Conservation (phyloP, 2,113 vertebrate species). For the Seriola dumerili region DNA sequence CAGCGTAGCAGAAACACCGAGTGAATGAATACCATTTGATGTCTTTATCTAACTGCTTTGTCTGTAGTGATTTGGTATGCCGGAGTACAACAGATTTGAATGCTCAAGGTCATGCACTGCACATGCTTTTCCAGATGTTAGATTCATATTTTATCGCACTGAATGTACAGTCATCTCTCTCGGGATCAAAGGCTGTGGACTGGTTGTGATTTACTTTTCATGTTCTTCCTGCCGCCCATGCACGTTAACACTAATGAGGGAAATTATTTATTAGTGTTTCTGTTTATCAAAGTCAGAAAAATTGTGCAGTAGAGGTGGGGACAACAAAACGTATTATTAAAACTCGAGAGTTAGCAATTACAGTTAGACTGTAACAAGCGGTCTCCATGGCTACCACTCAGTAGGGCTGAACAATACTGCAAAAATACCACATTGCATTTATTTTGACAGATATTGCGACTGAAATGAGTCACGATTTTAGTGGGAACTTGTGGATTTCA, state of each 20-base stretch:
- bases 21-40: slow-evolving; percentile 22
- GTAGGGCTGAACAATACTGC: not conserved
- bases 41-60: slow-evolving; percentile 13
- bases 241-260: not conserved
- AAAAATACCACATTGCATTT: too few species aligned
- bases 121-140: not conserved
- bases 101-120: slow-evolving; percentile 28
- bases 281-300: slow-evolving; percentile 9
- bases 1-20: not conserved
- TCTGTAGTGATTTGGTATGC: not conserved
- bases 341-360: slow-evolving; percentile 4
- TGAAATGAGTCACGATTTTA: too few species aligned
- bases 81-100: slow-evolving; percentile 7
- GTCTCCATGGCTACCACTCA: slow-evolving; percentile 28
- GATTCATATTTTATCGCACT: not conserved
- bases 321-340: not conserved
- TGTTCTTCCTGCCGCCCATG: not conserved
- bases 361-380: slow-evolving; percentile 11
- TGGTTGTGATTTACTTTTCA: slow-evolving; percentile 8
- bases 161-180: not conserved
- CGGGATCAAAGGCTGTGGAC: not conserved
- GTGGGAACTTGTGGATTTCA: too few species aligned
- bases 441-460: too few species aligned
- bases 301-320: not conserved
- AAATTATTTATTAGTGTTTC: not conserved